These are phyloP conservation scores for Antheraea assamensis DNA, from an alignment of 2,888 invertebrate genomes.

Conservation along the genomic window DNA sequence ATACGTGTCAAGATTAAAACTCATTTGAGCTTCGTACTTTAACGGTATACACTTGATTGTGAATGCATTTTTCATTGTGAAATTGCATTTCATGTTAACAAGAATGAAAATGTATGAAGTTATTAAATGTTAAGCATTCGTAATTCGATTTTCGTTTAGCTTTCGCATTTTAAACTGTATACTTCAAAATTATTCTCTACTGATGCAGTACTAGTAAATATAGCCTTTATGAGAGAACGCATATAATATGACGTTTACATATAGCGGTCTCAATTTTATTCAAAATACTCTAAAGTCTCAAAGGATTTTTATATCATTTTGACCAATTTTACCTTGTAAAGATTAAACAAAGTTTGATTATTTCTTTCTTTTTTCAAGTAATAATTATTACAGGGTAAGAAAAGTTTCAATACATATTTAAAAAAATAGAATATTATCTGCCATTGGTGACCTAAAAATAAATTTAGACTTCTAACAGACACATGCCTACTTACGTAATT, in stretches of 20 bases:
- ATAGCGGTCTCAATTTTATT: background rate
- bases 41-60: constrained; percentile 41
- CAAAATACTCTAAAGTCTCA: background rate
- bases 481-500: background rate
- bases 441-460: background rate
- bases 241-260: background rate
- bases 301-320: too few relatives aligned
- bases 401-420: too few relatives aligned
- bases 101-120: background rate
- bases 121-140: background rate
- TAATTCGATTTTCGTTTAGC: background rate
- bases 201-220: background rate
- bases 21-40: constrained; percentile 51
- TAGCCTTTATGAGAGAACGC: background rate
- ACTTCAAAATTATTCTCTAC: background rate
- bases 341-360: too few relatives aligned
- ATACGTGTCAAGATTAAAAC: constrained; percentile 56
- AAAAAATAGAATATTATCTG: too few relatives aligned
- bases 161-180: background rate
- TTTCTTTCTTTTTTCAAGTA: background rate
- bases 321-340: too few relatives aligned
- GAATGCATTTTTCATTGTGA: background rate
- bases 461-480: background rate
- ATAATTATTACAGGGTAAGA: too few relatives aligned
- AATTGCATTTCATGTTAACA: background rate